Evolutionary conservation across 2,797 vertebrate genomes (phyloP).

Genomic region (Sciurus vulgaris): DNA sequence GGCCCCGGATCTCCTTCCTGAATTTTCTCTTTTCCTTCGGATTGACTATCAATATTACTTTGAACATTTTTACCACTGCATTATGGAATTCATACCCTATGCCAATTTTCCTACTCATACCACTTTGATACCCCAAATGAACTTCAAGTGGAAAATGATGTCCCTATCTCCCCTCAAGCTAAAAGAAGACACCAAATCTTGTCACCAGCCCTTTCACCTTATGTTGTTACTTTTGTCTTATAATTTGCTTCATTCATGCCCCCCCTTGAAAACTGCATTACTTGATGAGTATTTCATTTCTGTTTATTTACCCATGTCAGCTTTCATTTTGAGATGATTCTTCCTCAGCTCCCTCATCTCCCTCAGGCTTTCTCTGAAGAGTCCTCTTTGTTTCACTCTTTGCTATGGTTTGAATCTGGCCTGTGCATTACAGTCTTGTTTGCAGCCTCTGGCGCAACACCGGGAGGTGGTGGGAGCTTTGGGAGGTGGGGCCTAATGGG

Average conservation of each 20-base stretch:
- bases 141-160: not conserved
- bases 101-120: not conserved
- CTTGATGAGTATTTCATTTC: too few relatives aligned
- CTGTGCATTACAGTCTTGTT: not conserved
- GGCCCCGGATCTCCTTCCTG: too few relatives aligned
- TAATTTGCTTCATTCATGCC: not conserved
- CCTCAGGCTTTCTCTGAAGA: not conserved
- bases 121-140: not conserved
- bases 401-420: not conserved
- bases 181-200: not conserved
- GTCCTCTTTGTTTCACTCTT: not conserved
- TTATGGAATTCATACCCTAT: not conserved
- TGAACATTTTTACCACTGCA: not conserved
- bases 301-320: not conserved
- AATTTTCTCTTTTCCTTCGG: not conserved
- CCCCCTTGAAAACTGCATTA: not conserved
- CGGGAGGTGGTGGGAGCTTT: not conserved
- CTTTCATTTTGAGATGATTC: not conserved
- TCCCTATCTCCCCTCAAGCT: not conserved
- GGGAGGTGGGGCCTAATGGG: not conserved
- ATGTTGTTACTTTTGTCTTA: not conserved
- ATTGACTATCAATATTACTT: not conserved
- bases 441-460: not conserved
- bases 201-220: not conserved
- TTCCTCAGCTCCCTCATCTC: not conserved